These are phyloP conservation scores for Eupristina koningsbergeri DNA, from an alignment of 1,140 invertebrate genomes.

Conservation along the genomic window DNA sequence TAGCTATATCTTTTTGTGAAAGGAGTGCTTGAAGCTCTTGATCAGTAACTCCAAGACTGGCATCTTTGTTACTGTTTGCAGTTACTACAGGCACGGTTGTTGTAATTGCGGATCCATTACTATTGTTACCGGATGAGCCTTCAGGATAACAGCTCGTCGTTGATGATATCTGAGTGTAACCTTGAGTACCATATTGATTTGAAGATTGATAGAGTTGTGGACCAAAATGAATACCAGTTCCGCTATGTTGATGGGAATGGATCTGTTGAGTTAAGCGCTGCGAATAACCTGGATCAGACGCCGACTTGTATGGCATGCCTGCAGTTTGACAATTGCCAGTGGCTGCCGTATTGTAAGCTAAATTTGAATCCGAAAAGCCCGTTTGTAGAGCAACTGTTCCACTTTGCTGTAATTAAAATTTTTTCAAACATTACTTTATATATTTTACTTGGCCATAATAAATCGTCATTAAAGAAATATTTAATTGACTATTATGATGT, in stretches of 20 bases:
- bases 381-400: constrained; percentile 72
- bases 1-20: constrained; percentile 83
- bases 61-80: constrained; percentile 60
- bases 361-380: constrained; percentile 69
- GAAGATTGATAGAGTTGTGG: constrained; percentile 59
- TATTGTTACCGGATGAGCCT: constrained; percentile 53
- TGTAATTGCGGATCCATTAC: neutral
- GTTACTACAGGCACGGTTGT: neutral
- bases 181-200: constrained; percentile 67
- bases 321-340: constrained; percentile 70
- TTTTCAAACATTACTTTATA: neutral
- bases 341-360: constrained; percentile 69
- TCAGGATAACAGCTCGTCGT: constrained; percentile 70
- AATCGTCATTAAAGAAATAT: too few relatives aligned
- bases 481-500: too few relatives aligned
- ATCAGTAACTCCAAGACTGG: constrained; percentile 74
- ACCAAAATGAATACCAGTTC: neutral
- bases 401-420: constrained; percentile 62
- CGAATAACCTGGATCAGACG: constrained; percentile 66
- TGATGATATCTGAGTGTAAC: constrained; percentile 70
- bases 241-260: constrained; percentile 49
- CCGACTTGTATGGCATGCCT: constrained; percentile 74
- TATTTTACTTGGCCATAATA: too few relatives aligned
- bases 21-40: constrained; percentile 82
- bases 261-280: constrained; percentile 58